Evolutionary conservation across 2,113 vertebrate species (phyloP), one percentile per base, ranked within the genome.

Genomic region (Scopus umbretta): DNA sequence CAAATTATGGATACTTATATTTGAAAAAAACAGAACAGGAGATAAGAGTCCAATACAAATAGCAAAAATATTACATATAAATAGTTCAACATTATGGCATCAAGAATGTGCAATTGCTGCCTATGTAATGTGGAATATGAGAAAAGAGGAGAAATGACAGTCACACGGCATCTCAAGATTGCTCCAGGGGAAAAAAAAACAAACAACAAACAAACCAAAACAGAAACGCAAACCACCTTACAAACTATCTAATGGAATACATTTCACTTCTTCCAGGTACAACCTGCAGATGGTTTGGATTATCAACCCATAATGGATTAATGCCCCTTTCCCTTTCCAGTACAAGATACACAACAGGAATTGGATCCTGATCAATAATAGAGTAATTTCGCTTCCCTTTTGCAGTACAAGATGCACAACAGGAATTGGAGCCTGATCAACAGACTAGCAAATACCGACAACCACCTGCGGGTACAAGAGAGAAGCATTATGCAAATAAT

Each of bases 301-400:
- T 89, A 91, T 75, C 84, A 91, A 6, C n/a, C 56, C 65, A 11
- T 71, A 75, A 88, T 23, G 75, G 86, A 96, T 92, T 93, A 68
- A 96, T 88, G 86, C 9, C 38, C 68, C 73, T 94, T 49, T 71
- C 90, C 58, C n/a, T 95, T 73, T 63, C 49, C 94, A 82, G 53
- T 36, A 85, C 47, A 61, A 80, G 66, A 56, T 34, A 75, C 82
- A 53, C 91, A 92, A 86, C 67, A 59, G 62, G 93, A 92, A 95
- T 27, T 75, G 87, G 94, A 95, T 81, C 80, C 80, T 81, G 84
- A 95, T 96, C 80, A 95, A 92, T 92, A 94, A 75, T 4, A 86
- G 90, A 94, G 87, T 95, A 42, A 92, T 94, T 96, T 93, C 81
- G 73, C 70, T 83, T 95, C 45, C 62, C 40, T 58, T 85, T 50